phyloP scores from a whole-genome alignment of 2,888 invertebrate genomes.

The Flabesymbios commensalis region DNA sequence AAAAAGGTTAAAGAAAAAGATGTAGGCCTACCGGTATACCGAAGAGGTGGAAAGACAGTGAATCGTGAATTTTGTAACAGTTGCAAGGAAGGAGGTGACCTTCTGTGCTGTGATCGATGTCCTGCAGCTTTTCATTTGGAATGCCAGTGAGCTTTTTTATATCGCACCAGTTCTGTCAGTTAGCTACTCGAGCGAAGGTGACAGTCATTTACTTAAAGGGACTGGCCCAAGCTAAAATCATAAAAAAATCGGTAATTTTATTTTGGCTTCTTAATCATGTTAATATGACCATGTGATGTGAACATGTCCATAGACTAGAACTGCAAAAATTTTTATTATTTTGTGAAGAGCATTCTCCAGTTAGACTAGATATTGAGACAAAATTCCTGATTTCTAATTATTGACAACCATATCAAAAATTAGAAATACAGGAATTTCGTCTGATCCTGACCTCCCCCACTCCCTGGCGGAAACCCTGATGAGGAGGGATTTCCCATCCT shows the following conservation, averaged over 20 bases:
- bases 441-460: too few species aligned
- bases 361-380: too few species aligned
- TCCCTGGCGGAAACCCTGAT: too few species aligned
- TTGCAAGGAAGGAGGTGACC: constrained; percentile 90
- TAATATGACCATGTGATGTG: background rate
- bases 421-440: too few species aligned
- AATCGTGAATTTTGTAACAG: constrained; percentile 94
- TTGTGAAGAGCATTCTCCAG: too few species aligned
- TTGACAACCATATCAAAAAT: too few species aligned
- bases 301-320: background rate
- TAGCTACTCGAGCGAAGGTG: too few species aligned
- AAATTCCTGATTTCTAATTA: too few species aligned
- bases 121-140: constrained; percentile 93
- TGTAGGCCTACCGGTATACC: too few species aligned
- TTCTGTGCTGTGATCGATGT: constrained; percentile 94
- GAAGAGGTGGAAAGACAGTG: constrained; percentile 58
- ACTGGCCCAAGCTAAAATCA: background rate
- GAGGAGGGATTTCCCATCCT: too few species aligned
- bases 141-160: constrained; percentile 77
- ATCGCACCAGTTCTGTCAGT: background rate
- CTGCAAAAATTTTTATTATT: too few species aligned
- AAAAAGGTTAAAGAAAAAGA: constrained; percentile 62
- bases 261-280: background rate
- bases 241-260: background rate
- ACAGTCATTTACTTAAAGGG: too few species aligned